Evolutionary conservation across 2,113 vertebrate genomes (phyloP), one percentile per base, ranked within the genome.

Genomic region (Archilochus colubris): DNA sequence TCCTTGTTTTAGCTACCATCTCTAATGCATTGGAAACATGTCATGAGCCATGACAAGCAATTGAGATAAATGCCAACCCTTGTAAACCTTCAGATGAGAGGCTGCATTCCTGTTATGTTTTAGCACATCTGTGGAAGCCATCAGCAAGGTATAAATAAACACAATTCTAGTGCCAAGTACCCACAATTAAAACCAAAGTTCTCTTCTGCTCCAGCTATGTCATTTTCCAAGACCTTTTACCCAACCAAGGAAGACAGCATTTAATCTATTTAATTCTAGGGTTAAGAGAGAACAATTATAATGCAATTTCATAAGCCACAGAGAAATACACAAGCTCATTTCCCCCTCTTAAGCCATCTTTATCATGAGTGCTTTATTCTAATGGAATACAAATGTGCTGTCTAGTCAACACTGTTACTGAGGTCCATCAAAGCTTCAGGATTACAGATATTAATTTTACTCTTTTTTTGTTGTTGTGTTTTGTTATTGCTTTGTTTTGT

Each of bases 181-280:
- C 63, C 55, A 50, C 22, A 85, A 80, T 55, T 89, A 73, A 58
- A 94, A 54, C 4, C 53, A 55, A 91, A 92, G 43, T 69, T 94
- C 5, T 61, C 51, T 82, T 85, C 67, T 87, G 69, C 70, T 93
- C 77, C 58, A 80, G 30, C 50, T 94, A 82, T 18, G 76, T 79
- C 20, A 28, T 92, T 94, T 15, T 28, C 38, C 40, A 80, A 78
- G 57, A 91, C 23, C 38, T 85, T 92, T 80, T 36, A 86, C 44
- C 68, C 85, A 68, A 44, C 33, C 25, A 89, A 55, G 72, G 63
- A 80, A 75, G 57, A 67, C 40, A 74, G 22, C 8, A 78, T 77
- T 79, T 85, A 64, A 86, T 89, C 90, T 82, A 36, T 78, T 86
- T 89, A 66, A 93, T 95, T 93, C 72, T 93, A 74, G 88, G 61